Percentiles rank a stretch among this genome's conserved stretches.
Evolutionary conservation across 2,888 invertebrate genomes (phyloP).

Genomic region (Sussaba pulchella): DNA sequence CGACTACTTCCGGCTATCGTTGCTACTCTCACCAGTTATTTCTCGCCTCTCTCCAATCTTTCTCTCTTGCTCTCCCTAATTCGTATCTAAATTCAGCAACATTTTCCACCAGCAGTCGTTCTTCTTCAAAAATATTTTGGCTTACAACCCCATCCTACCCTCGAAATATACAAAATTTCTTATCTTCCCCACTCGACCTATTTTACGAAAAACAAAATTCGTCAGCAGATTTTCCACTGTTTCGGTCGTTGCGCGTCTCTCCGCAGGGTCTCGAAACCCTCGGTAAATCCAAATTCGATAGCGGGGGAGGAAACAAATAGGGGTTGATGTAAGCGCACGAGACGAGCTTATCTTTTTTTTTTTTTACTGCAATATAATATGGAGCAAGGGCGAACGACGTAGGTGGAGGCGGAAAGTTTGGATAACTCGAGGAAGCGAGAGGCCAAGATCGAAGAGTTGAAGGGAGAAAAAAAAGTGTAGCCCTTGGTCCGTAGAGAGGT

Average conservation of each 20-base stretch:
- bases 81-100: conserved; percentile 44
- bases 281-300: conserved; percentile 46
- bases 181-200: too few relatives aligned
- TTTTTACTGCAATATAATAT: conserved; percentile 27
- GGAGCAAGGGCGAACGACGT: conserved; percentile 18
- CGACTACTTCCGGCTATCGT: conserved; percentile 36
- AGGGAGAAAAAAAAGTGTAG: conserved; percentile 34
- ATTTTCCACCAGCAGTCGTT: conserved; percentile 33
- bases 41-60: conserved; percentile 1
- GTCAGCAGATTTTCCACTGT: conserved; percentile 45
- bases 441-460: not conserved
- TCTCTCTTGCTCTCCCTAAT: conserved; percentile 39
- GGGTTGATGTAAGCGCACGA: conserved; percentile 43
- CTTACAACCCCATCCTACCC: conserved; percentile 9
- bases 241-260: conserved; percentile 27
- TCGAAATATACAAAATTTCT: conserved; percentile 48
- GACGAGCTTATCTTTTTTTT: conserved; percentile 17
- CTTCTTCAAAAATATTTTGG: conserved; percentile 33
- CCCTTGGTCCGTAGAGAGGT: conserved; percentile 26
- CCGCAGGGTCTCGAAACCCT: conserved; percentile 54
- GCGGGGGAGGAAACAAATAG: conserved; percentile 48
- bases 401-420: conserved; percentile 26
- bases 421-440: conserved; percentile 9
- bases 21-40: conserved; percentile 40
- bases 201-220: too few relatives aligned